Evolutionary conservation across 2,888 invertebrate genomes (phyloP).

Genomic region (Hermodice carunculata): DNA sequence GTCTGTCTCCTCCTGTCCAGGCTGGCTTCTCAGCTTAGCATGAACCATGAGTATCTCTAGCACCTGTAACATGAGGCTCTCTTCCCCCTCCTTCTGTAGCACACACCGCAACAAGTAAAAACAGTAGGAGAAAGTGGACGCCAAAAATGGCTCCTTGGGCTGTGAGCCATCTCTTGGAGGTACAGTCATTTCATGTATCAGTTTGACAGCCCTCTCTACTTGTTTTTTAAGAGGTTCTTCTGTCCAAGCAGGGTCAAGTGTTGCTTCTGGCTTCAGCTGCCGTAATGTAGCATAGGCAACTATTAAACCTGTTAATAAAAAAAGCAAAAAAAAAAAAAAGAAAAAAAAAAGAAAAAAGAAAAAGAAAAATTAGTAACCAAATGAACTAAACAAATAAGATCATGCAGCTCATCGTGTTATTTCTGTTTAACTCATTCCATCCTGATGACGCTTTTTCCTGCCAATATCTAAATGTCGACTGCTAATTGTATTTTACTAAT

Average conservation of each 20-base stretch:
- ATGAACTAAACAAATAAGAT: no score
- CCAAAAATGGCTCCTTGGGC: slow-evolving; percentile 70
- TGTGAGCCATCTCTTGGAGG: background rate
- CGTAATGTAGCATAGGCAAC: slow-evolving; percentile 82
- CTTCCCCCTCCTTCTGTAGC: slow-evolving; percentile 42
- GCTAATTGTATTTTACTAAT: no score
- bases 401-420: no score
- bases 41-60: slow-evolving; percentile 73
- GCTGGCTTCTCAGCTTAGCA: slow-evolving; percentile 75
- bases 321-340: background rate
- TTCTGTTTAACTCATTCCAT: no score
- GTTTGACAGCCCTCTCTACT: slow-evolving; percentile 77
- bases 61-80: slow-evolving; percentile 55
- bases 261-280: slow-evolving; percentile 84
- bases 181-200: slow-evolving; percentile 64
- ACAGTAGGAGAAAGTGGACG: slow-evolving; percentile 85
- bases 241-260: slow-evolving; percentile 83
- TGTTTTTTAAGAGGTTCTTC: slow-evolving; percentile 78
- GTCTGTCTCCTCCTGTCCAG: slow-evolving; percentile 9
- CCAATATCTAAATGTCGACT: no score
- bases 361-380: no score
- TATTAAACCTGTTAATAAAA: slow-evolving; percentile 70
- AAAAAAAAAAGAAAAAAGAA: no score
- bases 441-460: no score
- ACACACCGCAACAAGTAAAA: slow-evolving; percentile 78